These are phyloP conservation scores for Trachelipus rathkii DNA, from an alignment of 1,140 invertebrate species.

Conservation along the genomic window DNA sequence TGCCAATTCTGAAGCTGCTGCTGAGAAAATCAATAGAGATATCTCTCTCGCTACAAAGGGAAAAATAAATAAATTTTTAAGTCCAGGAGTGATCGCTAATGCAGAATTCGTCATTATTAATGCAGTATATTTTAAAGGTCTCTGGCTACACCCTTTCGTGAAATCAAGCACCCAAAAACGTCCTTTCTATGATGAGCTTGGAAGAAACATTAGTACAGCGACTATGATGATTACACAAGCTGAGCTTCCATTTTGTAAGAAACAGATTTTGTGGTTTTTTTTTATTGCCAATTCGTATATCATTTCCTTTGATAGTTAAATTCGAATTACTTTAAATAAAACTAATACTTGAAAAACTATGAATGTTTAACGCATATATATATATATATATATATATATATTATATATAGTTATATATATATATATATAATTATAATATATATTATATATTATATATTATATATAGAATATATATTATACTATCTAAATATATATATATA, in stretches of 20 bases:
- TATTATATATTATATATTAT: no score
- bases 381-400: no score
- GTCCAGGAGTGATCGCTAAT: neutral
- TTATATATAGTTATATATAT: no score
- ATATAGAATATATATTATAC: no score
- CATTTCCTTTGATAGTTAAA: no score
- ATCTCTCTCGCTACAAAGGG: neutral
- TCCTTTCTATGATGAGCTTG: conserved; percentile 63
- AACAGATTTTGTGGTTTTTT: neutral
- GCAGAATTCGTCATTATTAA: conserved; percentile 54
- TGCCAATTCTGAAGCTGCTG: neutral
- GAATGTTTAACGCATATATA: no score
- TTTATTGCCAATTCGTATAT: no score
- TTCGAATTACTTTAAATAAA: no score
- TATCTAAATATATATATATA: no score
- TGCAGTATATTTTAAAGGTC: conserved; percentile 84
- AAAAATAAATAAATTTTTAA: conserved; percentile 12
- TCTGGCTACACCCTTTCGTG: conserved; percentile 74
- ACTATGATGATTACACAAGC: conserved; percentile 80
- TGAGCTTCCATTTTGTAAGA: conserved; percentile 65
- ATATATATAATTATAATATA: no score
- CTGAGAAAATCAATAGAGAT: neutral
- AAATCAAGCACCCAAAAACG: conserved; percentile 61
- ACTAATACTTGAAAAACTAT: no score
- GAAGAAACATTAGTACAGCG: conserved; percentile 62